Conservation (phyloP, 2,797 vertebrate species). For the Acanthis flammea region DNA sequence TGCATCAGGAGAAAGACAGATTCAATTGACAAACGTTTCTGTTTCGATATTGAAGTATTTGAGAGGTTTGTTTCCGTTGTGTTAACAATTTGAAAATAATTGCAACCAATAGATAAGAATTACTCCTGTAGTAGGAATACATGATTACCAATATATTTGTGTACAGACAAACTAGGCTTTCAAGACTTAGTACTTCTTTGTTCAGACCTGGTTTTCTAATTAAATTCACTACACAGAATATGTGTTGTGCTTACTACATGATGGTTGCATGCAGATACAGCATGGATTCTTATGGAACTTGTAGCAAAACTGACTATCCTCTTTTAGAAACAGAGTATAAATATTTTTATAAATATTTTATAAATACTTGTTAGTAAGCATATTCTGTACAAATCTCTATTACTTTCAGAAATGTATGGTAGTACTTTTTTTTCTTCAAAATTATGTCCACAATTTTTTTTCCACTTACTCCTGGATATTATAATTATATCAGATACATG, state of each 20-base stretch:
- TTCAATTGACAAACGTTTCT: slow-evolving; percentile 98
- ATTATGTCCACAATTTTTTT: not conserved
- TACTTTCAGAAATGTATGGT: not conserved
- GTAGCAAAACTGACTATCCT: not conserved
- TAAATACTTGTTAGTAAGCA: not conserved
- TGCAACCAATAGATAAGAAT: not conserved
- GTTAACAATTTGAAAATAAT: not conserved
- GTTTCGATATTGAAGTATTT: slow-evolving; percentile 96
- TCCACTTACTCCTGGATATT: not conserved
- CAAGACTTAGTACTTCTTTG: not conserved
- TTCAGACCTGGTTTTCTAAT: not conserved
- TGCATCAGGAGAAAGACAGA: slow-evolving; percentile 96
- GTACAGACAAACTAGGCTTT: not conserved
- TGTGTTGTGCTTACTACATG: not conserved
- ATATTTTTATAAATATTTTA: not conserved
- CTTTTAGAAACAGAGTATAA: not conserved
- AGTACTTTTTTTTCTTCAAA: not conserved
- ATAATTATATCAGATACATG: not conserved
- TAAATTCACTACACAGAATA: not conserved
- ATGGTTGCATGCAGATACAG: not conserved
- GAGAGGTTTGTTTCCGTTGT: slow-evolving; percentile 84
- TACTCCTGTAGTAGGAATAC: not conserved
- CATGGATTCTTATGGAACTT: not conserved
- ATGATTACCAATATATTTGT: not conserved
- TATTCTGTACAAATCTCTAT: not conserved